Evolutionary conservation across 2,113 vertebrate genomes (phyloP).

Genomic region (Aegotheles bennettii): DNA sequence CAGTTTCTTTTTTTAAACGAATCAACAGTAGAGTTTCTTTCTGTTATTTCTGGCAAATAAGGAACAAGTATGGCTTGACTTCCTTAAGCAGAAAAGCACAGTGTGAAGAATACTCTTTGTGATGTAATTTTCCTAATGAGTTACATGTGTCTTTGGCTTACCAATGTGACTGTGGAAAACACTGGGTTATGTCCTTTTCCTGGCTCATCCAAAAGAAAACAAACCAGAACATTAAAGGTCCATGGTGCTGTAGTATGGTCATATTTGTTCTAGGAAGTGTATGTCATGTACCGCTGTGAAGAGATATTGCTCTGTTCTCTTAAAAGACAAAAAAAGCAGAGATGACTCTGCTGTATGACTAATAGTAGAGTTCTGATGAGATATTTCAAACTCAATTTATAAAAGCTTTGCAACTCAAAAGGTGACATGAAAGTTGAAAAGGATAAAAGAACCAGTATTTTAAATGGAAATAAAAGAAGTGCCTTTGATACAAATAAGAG

Average conservation of each 20-base stretch:
- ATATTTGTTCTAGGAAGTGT: background rate
- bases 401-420: constrained; percentile 21
- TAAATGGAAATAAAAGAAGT: background rate
- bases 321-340: background rate
- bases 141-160: background rate
- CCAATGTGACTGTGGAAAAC: background rate
- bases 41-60: constrained; percentile 5
- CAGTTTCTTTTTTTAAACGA: background rate
- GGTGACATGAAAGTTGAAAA: constrained; percentile 45
- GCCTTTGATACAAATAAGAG: background rate
- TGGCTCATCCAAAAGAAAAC: background rate
- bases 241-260: background rate
- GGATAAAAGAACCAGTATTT: constrained; percentile 15
- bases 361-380: constrained; percentile 14
- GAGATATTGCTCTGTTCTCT: background rate
- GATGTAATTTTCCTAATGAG: background rate
- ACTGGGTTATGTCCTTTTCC: background rate
- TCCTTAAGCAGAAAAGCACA: background rate
- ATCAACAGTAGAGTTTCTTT: background rate
- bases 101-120: fast-evolving
- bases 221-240: background rate
- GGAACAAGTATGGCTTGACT: background rate
- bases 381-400: constrained; percentile 36
- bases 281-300: fast-evolving
- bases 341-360: background rate